These are phyloP conservation scores for Semaprochilodus insignis DNA, from an alignment of 2,797 vertebrate species.

Conservation along the genomic window DNA sequence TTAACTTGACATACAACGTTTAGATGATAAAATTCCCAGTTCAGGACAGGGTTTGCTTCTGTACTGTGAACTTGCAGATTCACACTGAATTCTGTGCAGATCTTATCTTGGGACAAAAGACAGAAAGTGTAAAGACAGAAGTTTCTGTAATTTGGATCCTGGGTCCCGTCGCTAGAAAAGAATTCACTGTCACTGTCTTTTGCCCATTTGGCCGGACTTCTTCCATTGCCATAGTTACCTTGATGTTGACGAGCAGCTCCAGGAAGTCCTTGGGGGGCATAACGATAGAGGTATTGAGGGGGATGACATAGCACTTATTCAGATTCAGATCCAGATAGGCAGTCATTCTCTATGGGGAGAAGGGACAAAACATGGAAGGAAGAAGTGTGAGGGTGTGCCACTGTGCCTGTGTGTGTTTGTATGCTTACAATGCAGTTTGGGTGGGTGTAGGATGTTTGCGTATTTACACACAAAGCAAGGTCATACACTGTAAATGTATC, in stretches of 20 bases:
- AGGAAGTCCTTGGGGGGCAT: constrained; percentile 93
- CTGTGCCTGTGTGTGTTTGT: too few species aligned
- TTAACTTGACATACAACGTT: too few species aligned
- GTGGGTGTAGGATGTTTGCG: too few species aligned
- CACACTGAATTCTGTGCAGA: too few species aligned
- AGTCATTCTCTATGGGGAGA: constrained; percentile 85
- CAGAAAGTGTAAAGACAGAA: too few species aligned
- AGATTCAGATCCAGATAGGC: constrained; percentile 95
- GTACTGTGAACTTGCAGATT: too few species aligned
- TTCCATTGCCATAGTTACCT: constrained; percentile 77
- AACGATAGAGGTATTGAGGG: constrained; percentile 94
- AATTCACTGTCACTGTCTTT: background rate
- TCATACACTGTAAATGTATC: background rate
- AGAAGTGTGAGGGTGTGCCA: background rate
- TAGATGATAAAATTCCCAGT: too few species aligned
- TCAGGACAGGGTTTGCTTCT: too few species aligned
- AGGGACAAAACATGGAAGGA: constrained; percentile 4
- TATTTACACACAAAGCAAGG: background rate
- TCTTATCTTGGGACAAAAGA: too few species aligned
- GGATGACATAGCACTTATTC: constrained; percentile 96
- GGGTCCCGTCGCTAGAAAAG: background rate
- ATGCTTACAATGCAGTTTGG: too few species aligned
- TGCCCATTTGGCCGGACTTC: background rate
- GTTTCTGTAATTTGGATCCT: too few species aligned
- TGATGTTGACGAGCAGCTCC: constrained; percentile 92